phyloP scores from a whole-genome alignment of 1,140 invertebrate genomes.

The Cyclargus thomasi region DNA sequence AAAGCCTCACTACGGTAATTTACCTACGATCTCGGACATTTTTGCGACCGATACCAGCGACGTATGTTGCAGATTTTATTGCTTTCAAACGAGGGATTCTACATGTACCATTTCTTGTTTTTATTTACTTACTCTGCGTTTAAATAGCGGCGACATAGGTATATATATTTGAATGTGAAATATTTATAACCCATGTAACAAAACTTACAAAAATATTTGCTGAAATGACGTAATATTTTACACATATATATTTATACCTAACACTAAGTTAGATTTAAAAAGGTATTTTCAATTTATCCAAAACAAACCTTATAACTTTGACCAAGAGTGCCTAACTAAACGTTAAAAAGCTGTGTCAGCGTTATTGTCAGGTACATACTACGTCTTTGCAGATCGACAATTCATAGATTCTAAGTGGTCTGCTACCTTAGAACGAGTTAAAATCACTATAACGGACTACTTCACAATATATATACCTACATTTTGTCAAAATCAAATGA shows the following conservation, averaged over 20 bases:
- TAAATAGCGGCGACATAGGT: not conserved
- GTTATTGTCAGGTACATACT: no score
- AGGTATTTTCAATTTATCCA: not conserved
- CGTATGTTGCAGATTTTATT: conserved; percentile 10
- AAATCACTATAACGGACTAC: no score
- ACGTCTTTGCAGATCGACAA: no score
- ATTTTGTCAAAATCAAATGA: no score
- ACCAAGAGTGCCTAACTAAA: not conserved
- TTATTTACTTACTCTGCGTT: not conserved
- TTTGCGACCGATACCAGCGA: not conserved
- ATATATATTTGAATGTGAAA: not conserved
- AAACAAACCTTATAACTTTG: not conserved
- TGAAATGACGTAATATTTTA: no score
- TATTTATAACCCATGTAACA: not conserved
- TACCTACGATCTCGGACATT: conserved; percentile 10
- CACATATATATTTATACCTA: no score
- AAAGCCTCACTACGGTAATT: conserved; percentile 5
- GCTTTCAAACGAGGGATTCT: conserved; percentile 6
- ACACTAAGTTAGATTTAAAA: no score
- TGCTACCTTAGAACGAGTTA: no score
- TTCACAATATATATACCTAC: no score
- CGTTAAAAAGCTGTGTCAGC: not conserved
- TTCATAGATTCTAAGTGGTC: no score
- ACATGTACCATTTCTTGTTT: not conserved
- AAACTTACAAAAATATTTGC: no score